Conservation (phyloP, 2,113 vertebrate genomes). For the Psilopogon haemacephalus region DNA sequence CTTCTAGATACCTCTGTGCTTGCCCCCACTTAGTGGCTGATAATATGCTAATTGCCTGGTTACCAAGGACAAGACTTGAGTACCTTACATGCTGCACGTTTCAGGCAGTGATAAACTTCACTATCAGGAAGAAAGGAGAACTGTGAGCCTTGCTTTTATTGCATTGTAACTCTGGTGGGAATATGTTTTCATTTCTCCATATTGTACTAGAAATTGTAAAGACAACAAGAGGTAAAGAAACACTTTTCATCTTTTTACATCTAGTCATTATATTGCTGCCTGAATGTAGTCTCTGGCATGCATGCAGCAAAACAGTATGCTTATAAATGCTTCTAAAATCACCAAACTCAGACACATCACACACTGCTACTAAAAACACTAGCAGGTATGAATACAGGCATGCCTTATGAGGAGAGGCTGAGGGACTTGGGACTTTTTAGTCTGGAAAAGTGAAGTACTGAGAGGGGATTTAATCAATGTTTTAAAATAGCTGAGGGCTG, state of each 20-base stretch:
- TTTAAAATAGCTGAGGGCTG: no score
- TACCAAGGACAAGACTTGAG: background rate
- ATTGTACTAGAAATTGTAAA: slow-evolving; percentile 42
- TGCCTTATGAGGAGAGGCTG: no score
- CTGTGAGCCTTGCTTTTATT: background rate
- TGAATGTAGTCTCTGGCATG: background rate
- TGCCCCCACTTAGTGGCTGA: background rate
- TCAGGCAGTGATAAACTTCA: background rate
- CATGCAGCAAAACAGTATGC: background rate
- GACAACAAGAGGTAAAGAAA: background rate
- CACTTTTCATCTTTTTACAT: slow-evolving; percentile 10
- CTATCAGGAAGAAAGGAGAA: background rate
- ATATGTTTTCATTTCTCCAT: slow-evolving; percentile 45
- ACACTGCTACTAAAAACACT: slow-evolving; percentile 9
- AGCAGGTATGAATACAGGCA: slow-evolving; percentile 3
- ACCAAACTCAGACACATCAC: background rate
- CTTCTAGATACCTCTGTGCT: background rate
- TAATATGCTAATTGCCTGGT: background rate
- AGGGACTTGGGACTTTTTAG: no score
- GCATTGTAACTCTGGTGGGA: slow-evolving; percentile 13
- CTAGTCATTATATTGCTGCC: background rate
- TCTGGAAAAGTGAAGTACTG: no score
- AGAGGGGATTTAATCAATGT: no score
- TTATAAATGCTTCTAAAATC: background rate
- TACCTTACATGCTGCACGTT: background rate